Evolutionary conservation across 2,888 invertebrate species (phyloP).

Genomic region (Crocallis elinguaria): DNA sequence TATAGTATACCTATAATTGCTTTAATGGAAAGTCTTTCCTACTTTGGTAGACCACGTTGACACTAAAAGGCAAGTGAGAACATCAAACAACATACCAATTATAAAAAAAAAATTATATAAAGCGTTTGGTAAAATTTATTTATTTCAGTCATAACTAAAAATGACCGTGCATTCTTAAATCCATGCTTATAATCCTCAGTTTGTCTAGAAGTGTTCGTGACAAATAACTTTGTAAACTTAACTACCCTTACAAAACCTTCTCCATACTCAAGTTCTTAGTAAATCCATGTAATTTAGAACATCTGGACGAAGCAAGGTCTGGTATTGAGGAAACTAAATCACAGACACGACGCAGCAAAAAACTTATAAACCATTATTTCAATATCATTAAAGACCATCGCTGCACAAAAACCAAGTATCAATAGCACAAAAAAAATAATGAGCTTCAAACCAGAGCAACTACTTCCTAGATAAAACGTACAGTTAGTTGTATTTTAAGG

Average conservation of each 20-base stretch:
- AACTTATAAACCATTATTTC: constrained; percentile 67
- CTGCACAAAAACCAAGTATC: constrained; percentile 36
- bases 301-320: constrained; percentile 77
- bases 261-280: constrained; percentile 47
- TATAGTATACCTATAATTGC: too few species aligned
- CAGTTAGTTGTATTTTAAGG: constrained; percentile 55
- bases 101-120: too few species aligned
- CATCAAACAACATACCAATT: too few species aligned
- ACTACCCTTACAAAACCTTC: constrained; percentile 37
- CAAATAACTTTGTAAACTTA: neutral
- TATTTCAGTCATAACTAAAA: too few species aligned
- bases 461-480: constrained; percentile 61
- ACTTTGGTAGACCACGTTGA: too few species aligned
- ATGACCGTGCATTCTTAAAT: too few species aligned
- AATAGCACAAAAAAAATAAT: constrained; percentile 46
- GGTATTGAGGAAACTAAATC: constrained; percentile 71
- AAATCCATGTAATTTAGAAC: constrained; percentile 56
- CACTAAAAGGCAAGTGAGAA: too few species aligned
- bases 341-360: constrained; percentile 58
- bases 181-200: too few species aligned
- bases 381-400: constrained; percentile 70
- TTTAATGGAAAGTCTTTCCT: too few species aligned
- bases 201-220: neutral
- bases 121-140: too few species aligned
- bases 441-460: constrained; percentile 59